These are phyloP conservation scores for Aphidius ervi DNA, from an alignment of 1,140 invertebrate genomes.

Conservation along the genomic window DNA sequence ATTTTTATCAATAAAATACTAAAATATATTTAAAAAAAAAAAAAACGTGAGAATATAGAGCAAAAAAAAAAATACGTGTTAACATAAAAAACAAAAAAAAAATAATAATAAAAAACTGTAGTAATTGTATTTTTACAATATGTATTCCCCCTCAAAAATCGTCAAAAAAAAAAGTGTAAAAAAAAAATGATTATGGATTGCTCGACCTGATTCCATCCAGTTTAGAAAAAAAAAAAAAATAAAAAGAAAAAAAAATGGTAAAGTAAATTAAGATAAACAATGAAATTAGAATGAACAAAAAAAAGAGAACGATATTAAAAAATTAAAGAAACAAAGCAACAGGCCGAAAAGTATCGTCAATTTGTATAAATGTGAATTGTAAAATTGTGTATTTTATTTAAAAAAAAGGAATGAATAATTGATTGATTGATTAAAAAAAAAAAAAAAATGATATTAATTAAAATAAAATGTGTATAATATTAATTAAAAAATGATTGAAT, in stretches of 20 bases:
- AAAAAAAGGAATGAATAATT: too few relatives aligned
- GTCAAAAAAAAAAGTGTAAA: neutral
- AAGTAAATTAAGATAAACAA: neutral
- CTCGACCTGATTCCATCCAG: neutral
- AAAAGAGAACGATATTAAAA: too few relatives aligned
- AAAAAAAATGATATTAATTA: too few relatives aligned
- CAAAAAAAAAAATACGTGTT: neutral
- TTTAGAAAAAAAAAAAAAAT: neutral
- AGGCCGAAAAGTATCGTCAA: too few relatives aligned
- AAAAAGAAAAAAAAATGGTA: constrained; percentile 1
- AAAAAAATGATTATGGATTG: too few relatives aligned
- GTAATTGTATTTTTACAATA: neutral
- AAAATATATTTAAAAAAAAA: constrained; percentile 9
- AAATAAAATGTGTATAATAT: too few relatives aligned
- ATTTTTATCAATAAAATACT: neutral
- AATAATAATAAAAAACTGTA: constrained; percentile 9
- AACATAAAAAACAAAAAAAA: constrained; percentile 2
- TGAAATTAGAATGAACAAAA: too few relatives aligned
- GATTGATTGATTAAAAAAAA: too few relatives aligned
- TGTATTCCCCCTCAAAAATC: neutral
- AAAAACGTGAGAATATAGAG: neutral
- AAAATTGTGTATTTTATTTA: too few relatives aligned
- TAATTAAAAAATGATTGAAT: too few relatives aligned
- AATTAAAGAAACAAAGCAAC: too few relatives aligned
- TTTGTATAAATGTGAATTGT: too few relatives aligned